These are phyloP conservation scores for Drosophila tripunctata DNA, from an alignment of 2,888 invertebrate genomes.

Conservation along the genomic window DNA sequence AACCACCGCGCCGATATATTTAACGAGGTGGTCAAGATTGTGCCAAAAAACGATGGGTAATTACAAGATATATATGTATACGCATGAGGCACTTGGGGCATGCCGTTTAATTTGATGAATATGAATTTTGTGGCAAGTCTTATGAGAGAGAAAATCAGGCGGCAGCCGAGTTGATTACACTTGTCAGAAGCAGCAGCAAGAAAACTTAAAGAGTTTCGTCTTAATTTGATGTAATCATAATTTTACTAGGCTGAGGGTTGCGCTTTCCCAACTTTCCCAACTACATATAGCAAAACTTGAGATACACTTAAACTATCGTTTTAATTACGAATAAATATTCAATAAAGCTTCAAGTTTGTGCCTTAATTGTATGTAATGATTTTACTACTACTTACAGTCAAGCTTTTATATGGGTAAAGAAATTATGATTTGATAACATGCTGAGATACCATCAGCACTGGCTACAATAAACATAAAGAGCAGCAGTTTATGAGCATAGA, in stretches of 20 bases:
- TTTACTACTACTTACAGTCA: too few relatives aligned
- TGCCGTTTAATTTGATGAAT: constrained; percentile 69
- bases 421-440: too few relatives aligned
- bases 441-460: too few relatives aligned
- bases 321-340: too few relatives aligned
- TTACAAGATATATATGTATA: constrained; percentile 9
- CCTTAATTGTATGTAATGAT: too few relatives aligned
- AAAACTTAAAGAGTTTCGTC: constrained; percentile 26
- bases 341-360: too few relatives aligned
- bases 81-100: constrained; percentile 44
- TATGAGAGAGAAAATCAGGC: constrained; percentile 36
- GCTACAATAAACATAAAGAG: too few relatives aligned
- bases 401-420: too few relatives aligned
- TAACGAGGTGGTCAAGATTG: constrained; percentile 37
- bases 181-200: constrained; percentile 31
- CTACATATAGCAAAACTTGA: constrained; percentile 1
- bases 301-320: not conserved
- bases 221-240: constrained; percentile 48
- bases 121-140: constrained; percentile 63
- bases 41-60: constrained; percentile 48
- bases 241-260: constrained; percentile 42
- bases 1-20: too few relatives aligned
- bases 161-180: constrained; percentile 46
- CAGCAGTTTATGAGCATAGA: too few relatives aligned
- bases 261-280: too few relatives aligned